Conservation (phyloP, 2,888 invertebrate species). For the Chaetogeoica ovagalla region DNA sequence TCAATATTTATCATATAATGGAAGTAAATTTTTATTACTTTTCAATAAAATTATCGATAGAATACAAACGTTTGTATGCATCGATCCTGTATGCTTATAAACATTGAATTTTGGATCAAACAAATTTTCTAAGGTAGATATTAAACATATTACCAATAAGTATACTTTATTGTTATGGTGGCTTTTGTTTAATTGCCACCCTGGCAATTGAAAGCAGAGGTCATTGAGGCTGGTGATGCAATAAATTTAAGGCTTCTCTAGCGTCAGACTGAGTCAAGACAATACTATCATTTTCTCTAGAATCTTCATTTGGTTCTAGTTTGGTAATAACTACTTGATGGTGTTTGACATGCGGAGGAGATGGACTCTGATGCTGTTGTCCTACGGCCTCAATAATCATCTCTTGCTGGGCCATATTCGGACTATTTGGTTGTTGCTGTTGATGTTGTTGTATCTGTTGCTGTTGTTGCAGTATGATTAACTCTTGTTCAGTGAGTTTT, state of each 20-base stretch:
- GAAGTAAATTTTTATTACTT: constrained; percentile 3
- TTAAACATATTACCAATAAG: constrained; percentile 10
- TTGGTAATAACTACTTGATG: constrained; percentile 48
- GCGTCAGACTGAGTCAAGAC: constrained; percentile 45
- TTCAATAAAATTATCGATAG: neutral
- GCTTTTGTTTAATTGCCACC: constrained; percentile 34
- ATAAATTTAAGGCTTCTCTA: constrained; percentile 43
- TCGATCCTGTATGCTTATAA: neutral
- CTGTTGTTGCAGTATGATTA: constrained; percentile 59
- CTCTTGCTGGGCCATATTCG: constrained; percentile 56
- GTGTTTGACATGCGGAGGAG: constrained; percentile 40
- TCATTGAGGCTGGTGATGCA: constrained; percentile 48
- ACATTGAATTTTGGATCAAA: constrained; percentile 13
- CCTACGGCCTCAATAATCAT: constrained; percentile 50
- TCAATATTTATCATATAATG: constrained; percentile 3
- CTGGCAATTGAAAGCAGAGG: constrained; percentile 18
- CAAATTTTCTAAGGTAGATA: neutral
- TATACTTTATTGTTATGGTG: constrained; percentile 46
- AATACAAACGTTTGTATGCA: too few species aligned
- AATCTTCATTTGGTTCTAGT: constrained; percentile 35
- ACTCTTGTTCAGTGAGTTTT: constrained; percentile 50
- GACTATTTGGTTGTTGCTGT: constrained; percentile 56
- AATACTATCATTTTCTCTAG: constrained; percentile 44
- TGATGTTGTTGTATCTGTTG: constrained; percentile 56
- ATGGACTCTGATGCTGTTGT: constrained; percentile 47